These are phyloP conservation scores for Lucilia cuprina DNA, from an alignment of 1,140 invertebrate species.

Conservation along the genomic window DNA sequence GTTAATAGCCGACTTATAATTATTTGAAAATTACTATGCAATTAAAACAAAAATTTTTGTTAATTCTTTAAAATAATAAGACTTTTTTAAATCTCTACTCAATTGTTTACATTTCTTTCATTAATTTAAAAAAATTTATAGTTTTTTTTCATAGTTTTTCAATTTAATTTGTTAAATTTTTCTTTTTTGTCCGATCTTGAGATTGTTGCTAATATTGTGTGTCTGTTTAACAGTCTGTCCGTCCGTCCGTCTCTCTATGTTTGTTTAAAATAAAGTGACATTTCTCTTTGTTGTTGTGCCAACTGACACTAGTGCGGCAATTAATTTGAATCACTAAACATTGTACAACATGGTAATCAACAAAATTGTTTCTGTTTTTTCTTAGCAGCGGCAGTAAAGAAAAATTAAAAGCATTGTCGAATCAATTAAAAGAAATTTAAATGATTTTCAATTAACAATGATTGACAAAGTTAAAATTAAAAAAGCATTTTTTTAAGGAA, in stretches of 20 bases:
- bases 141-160: background rate
- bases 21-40: no score
- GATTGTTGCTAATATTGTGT: background rate
- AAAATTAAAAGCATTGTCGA: background rate
- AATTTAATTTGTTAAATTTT: background rate
- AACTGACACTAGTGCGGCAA: background rate
- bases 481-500: background rate
- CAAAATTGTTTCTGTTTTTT: no score
- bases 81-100: no score
- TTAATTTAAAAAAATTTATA: no score
- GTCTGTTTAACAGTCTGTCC: background rate
- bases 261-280: background rate
- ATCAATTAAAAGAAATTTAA: background rate
- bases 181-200: background rate
- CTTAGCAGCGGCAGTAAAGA: no score
- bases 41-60: no score
- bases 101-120: no score
- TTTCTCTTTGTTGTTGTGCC: constrained; percentile 1
- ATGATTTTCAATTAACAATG: background rate
- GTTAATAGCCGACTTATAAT: no score
- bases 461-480: background rate
- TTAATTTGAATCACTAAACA: background rate
- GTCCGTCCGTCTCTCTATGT: background rate
- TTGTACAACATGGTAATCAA: background rate
- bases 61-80: no score